These are phyloP conservation scores for Merluccius polli DNA, from an alignment of 2,797 vertebrate genomes.

Conservation along the genomic window DNA sequence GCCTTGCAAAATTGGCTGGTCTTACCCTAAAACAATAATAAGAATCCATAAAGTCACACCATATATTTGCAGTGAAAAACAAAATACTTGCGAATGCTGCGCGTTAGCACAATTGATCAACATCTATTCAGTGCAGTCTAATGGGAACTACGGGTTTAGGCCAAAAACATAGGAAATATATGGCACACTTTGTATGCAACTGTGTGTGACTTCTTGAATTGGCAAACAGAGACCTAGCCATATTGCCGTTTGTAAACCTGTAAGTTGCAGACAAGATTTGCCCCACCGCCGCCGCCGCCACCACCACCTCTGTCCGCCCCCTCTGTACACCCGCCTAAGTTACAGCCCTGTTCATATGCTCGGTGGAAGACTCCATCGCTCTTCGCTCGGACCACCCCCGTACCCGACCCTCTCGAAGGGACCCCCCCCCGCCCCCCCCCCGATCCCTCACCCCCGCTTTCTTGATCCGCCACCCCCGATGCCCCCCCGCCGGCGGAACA, in stretches of 20 bases:
- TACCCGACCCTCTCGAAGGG: background rate
- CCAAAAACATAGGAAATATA: background rate
- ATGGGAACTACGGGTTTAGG: background rate
- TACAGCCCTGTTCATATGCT: background rate
- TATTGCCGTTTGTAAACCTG: background rate
- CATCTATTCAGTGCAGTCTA: background rate
- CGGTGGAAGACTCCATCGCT: background rate
- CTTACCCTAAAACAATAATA: no score
- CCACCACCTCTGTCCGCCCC: background rate
- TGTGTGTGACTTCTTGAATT: background rate
- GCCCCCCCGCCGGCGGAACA: constrained; percentile 50
- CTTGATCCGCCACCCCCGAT: constrained; percentile 19
- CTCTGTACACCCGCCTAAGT: background rate
- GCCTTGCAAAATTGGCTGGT: no score
- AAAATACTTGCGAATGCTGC: no score
- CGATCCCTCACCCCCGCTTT: constrained; percentile 11
- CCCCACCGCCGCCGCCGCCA: background rate
- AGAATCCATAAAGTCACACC: no score
- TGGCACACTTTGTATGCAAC: background rate
- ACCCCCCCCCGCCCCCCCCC: constrained; percentile 8
- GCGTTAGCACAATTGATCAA: background rate
- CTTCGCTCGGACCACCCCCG: background rate
- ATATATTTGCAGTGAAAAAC: no score
- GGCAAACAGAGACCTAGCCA: background rate
- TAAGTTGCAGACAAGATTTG: background rate